Conservation (phyloP, 2,113 vertebrate genomes). For the Rhegmatorhina hoffmannsi region DNA sequence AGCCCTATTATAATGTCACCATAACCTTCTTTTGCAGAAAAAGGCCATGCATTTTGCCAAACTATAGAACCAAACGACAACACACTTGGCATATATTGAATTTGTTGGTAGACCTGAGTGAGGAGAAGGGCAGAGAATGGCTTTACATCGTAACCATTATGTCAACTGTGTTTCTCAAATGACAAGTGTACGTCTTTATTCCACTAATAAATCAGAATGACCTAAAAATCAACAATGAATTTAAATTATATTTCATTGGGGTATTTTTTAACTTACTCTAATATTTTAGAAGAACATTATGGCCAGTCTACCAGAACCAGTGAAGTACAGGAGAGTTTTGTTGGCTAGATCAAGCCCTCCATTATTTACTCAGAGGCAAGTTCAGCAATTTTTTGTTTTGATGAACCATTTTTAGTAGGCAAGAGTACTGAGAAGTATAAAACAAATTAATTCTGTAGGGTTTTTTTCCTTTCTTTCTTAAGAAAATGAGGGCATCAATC, state of each 20-base stretch:
- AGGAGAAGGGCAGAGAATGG: neutral
- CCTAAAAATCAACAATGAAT: neutral
- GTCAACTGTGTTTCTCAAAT: neutral
- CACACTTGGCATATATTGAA: neutral
- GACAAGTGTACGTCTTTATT: neutral
- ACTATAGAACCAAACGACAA: neutral
- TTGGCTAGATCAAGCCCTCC: neutral
- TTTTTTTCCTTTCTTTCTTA: neutral
- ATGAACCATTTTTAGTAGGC: neutral
- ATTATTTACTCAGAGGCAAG: neutral
- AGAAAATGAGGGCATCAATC: neutral
- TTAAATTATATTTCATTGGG: neutral
- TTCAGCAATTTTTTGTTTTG: neutral
- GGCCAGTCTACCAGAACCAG: neutral
- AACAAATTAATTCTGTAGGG: neutral
- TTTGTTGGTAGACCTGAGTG: neutral
- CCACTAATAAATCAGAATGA: neutral
- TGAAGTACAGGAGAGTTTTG: neutral
- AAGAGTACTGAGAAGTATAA: neutral
- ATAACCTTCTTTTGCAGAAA: neutral
- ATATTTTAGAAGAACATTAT: neutral
- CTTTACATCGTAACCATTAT: neutral
- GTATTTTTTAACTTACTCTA: neutral
- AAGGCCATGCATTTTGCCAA: neutral
- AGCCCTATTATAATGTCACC: neutral